Conservation (phyloP, 2,888 invertebrate genomes). For the Dexiosoma caninum region DNA sequence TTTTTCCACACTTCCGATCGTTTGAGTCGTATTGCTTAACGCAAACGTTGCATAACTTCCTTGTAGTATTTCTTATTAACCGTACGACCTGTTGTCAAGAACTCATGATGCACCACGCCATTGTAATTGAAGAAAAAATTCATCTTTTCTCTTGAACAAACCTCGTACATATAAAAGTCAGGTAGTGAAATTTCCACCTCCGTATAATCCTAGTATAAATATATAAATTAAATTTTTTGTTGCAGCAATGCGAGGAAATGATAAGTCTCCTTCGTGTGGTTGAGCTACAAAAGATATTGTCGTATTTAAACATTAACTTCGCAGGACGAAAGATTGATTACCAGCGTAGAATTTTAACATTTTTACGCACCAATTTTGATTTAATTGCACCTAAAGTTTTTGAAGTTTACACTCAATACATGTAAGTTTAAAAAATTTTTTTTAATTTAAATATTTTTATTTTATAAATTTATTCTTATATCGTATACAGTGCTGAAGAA, state of each 20-base stretch:
- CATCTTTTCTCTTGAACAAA: no score
- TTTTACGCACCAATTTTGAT: conserved; percentile 83
- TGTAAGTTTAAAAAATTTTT: conserved; percentile 67
- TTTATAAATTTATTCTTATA: background rate
- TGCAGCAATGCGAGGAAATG: conserved; percentile 77
- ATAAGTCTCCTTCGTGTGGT: conserved; percentile 84
- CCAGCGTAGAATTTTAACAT: conserved; percentile 85
- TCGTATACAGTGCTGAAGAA: conserved; percentile 65
- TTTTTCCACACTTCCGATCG: no score
- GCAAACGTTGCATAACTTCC: no score
- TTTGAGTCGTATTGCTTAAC: no score
- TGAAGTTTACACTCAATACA: conserved; percentile 77
- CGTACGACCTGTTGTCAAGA: no score
- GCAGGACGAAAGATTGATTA: conserved; percentile 89
- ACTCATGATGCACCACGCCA: no score
- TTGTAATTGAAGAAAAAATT: no score
- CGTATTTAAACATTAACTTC: conserved; percentile 88
- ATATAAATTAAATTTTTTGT: conserved; percentile 37
- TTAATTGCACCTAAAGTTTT: conserved; percentile 81
- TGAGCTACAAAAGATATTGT: conserved; percentile 89
- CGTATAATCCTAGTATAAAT: no score
- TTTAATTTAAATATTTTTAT: background rate
- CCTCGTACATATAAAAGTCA: no score
- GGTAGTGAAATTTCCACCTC: no score
- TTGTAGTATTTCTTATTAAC: no score